Conservation (phyloP, 1,140 invertebrate genomes). For the Thaumetopoea pityocampa region DNA sequence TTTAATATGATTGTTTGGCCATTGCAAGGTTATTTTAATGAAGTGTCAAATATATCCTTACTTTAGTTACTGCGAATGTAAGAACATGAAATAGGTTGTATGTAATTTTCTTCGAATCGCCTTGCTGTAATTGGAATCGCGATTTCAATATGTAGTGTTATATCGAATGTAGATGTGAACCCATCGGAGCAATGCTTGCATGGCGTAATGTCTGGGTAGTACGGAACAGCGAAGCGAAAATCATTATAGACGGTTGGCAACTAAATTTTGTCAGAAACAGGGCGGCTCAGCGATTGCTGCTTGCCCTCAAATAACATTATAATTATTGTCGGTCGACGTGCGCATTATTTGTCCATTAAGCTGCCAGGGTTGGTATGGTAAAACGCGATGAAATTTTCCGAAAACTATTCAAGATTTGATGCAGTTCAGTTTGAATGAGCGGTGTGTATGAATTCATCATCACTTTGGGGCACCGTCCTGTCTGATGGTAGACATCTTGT, state of each 20-base stretch:
- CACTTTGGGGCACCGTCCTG: too few species aligned
- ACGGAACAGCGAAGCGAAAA: neutral
- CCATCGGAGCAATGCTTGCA: neutral
- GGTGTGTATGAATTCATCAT: too few species aligned
- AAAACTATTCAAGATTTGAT: slow-evolving; percentile 5
- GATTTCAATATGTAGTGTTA: too few species aligned
- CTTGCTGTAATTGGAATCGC: too few species aligned
- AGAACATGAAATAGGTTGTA: too few species aligned
- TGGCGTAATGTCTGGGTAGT: neutral
- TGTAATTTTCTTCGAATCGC: too few species aligned
- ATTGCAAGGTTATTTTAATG: too few species aligned
- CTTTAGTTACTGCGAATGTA: too few species aligned
- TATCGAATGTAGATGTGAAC: too few species aligned
- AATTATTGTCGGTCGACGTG: slow-evolving; percentile 37
- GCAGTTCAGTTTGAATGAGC: neutral
- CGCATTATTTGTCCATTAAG: slow-evolving; percentile 66
- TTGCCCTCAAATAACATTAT: slow-evolving; percentile 59
- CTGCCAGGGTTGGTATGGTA: slow-evolving; percentile 14
- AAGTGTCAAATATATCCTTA: too few species aligned
- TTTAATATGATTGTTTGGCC: too few species aligned
- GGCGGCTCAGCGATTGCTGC: slow-evolving; percentile 35
- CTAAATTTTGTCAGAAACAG: slow-evolving; percentile 12
- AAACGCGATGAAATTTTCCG: slow-evolving; percentile 4
- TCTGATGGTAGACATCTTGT: too few species aligned
- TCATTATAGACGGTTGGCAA: slow-evolving; percentile 10